Base-by-base conservation (phyloP, 1,140 invertebrate genomes). In the Leptinotarsa undecemlineata region DNA sequence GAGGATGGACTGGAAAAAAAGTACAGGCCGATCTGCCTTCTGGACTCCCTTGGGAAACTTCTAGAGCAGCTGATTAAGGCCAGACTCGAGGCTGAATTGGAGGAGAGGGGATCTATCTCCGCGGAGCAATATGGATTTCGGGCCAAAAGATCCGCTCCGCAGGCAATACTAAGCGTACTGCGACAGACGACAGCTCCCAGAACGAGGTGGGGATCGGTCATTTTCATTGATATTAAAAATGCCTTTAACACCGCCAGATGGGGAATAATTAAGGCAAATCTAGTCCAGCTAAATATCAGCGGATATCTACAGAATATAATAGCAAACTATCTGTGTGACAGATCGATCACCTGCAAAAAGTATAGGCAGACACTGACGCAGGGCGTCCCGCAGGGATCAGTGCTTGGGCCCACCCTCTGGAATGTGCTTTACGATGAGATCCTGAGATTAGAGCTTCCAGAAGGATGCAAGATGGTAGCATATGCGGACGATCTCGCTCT, bases 61-160 rank as follows among this genome's bases (percentile, higher is more conserved):
- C 48, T 76, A 11, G 82, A 84, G 64, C 71, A 21, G 3, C 19
- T 84, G 5, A 62, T 84, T 3, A 66, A 48, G 47, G 60, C 15
- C 1, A 69, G 79, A 23, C 48, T 81, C 4, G 47, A 76, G 48
- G 47, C 14, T 60, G 51, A 72, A 20, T 8, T 79, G 3, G 68
- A 77, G 47, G 14, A 66, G 2, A 61, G 64, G 4, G 74, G 62
- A 19, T 68, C 68, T 2, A 68, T 82, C 4, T 73, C 70, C 0
- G 14, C 21, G 15, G 79, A 72, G 15, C 84, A 85, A 76, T 85
- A 74, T 76, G 84, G 84, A 6, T 85, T 84, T 63, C 70, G 78
- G 42, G 68, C 69, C 68, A 81, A 81, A 6, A 74, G 62, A 63
- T 83, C 81, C 2, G 85, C 84, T 3, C 70, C 81, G 11, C 76